These are phyloP conservation scores for Dreissena rostriformis DNA, from an alignment of 1,140 invertebrate species.

Conservation along the genomic window DNA sequence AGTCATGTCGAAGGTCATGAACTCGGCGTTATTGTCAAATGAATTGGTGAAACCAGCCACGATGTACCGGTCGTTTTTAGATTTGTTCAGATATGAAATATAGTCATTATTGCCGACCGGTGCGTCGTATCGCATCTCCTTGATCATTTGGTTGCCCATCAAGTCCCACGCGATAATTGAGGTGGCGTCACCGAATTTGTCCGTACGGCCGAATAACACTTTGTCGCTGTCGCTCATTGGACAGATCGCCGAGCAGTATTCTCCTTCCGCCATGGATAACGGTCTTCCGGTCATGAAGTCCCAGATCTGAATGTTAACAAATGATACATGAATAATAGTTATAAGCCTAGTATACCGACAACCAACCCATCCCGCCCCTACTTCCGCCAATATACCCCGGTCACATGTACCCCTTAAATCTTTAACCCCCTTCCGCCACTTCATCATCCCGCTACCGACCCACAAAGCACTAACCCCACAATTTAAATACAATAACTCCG, in stretches of 20 bases:
- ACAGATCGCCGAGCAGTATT: conserved; percentile 79
- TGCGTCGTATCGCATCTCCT: conserved; percentile 77
- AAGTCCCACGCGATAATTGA: conserved; percentile 79
- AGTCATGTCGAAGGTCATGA: conserved; percentile 80
- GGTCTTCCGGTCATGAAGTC: conserved; percentile 79
- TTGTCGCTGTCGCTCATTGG: conserved; percentile 78
- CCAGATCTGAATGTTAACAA: conserved; percentile 76
- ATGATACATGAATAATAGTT: neutral
- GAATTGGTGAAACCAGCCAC: conserved; percentile 79
- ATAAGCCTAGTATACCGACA: neutral
- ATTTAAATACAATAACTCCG: no score
- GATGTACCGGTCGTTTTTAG: conserved; percentile 77
- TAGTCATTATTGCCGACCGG: conserved; percentile 79
- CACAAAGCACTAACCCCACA: no score
- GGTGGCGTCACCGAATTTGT: conserved; percentile 79
- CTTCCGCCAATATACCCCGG: no score
- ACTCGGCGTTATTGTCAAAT: conserved; percentile 79
- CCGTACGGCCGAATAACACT: conserved; percentile 77
- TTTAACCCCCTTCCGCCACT: no score
- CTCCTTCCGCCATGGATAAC: conserved; percentile 76
- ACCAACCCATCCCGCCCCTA: neutral
- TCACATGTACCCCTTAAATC: no score
- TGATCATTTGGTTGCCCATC: conserved; percentile 78
- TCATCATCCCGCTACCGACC: no score
- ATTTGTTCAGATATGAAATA: conserved; percentile 76